Evolutionary conservation across 2,797 vertebrate species (phyloP).

Genomic region (Dallia pectoralis): DNA sequence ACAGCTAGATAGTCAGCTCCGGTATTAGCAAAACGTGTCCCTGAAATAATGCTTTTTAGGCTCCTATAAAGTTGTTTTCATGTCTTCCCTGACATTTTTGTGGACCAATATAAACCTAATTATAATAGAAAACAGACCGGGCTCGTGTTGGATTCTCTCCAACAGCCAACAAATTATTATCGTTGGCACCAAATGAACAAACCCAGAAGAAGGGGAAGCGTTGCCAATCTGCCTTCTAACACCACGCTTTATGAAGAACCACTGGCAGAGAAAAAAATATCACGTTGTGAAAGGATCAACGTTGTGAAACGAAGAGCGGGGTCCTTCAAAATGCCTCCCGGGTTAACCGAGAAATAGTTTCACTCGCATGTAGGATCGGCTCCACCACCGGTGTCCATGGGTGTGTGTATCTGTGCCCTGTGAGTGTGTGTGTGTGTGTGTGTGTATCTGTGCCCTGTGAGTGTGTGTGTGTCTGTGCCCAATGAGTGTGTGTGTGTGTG

Average conservation of each 20-base stretch:
- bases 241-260: conserved; percentile 60
- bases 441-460: too few species aligned
- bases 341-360: conserved; percentile 39
- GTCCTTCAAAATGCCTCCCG: conserved; percentile 49
- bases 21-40: conserved; percentile 25
- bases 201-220: conserved; percentile 45
- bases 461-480: not conserved
- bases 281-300: conserved; percentile 59
- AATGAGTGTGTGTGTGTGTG: not conserved
- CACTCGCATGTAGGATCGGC: conserved; percentile 35
- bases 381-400: not conserved
- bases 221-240: conserved; percentile 64
- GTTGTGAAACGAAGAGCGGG: conserved; percentile 17
- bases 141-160: conserved; percentile 51
- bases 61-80: conserved; percentile 24
- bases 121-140: conserved; percentile 57
- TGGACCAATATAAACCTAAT: conserved; percentile 57
- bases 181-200: conserved; percentile 51
- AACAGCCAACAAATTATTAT: conserved; percentile 62
- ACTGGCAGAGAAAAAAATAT: conserved; percentile 61
- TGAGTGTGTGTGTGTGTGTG: not conserved
- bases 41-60: conserved; percentile 37
- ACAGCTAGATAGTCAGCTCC: conserved; percentile 27
- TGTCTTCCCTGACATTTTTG: conserved; percentile 42
- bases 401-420: too few species aligned